Evolutionary conservation across 2,797 vertebrate genomes (phyloP).

Genomic region (Anguilla pacifica): DNA sequence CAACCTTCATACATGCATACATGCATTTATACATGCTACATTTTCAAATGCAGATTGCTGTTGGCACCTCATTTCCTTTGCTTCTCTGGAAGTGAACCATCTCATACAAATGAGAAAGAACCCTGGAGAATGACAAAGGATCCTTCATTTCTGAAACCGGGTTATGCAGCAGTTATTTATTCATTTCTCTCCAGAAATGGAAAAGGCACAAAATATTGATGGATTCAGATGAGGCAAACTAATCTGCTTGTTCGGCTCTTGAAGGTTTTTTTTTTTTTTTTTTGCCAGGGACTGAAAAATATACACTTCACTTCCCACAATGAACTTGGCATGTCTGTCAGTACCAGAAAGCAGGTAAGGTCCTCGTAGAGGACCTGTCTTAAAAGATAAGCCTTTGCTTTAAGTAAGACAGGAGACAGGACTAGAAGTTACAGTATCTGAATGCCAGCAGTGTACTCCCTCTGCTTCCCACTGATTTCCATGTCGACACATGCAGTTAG

Average conservation of each 20-base stretch:
- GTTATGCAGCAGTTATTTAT: constrained; percentile 11
- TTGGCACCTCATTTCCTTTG: not conserved
- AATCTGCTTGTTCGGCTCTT: constrained; percentile 1
- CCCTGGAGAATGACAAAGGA: not conserved
- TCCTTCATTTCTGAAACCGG: constrained; percentile 1
- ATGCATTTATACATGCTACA: not conserved
- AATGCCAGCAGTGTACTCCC: not conserved
- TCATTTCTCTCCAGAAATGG: constrained; percentile 19
- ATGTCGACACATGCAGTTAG: not conserved
- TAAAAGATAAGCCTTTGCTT: not conserved
- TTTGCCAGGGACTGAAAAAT: constrained; percentile 25
- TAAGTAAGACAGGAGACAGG: not conserved
- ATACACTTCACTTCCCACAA: constrained; percentile 23
- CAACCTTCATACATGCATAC: not conserved
- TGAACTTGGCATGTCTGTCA: constrained; percentile 27
- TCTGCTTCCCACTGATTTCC: not conserved
- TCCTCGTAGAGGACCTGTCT: not conserved
- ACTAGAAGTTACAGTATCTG: not conserved
- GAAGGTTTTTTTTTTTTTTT: constrained; percentile 17
- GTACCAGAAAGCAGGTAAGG: not conserved
- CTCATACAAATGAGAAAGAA: not conserved
- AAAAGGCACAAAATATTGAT: constrained; percentile 37
- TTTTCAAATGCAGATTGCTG: not conserved
- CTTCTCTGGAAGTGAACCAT: not conserved
- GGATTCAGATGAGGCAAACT: not conserved